Percentiles rank a stretch among this genome's conserved stretches.
Conservation (phyloP, 2,113 vertebrate species). For the Rhinolophus sinicus region DNA sequence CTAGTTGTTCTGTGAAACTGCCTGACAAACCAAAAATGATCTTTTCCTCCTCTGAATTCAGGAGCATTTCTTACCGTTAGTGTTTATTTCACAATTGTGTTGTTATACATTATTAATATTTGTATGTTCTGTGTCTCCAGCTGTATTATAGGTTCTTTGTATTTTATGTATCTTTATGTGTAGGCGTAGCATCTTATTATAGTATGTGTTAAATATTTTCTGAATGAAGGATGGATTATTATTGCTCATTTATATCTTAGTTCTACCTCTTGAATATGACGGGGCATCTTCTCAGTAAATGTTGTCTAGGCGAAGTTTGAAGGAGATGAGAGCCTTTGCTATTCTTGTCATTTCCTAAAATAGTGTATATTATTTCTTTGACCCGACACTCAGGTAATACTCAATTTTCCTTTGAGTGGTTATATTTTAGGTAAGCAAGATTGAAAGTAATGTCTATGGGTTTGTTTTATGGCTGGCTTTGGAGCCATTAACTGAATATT, state of each 20-base stretch:
- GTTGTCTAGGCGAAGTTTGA: background rate
- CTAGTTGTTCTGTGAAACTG: background rate
- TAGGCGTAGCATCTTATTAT: background rate
- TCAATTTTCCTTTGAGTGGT: background rate
- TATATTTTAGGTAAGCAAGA: background rate
- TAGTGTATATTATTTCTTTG: background rate
- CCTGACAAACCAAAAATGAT: background rate
- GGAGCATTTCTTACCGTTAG: background rate
- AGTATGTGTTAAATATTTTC: background rate
- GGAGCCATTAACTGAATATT: background rate
- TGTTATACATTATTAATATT: background rate
- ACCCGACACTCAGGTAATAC: background rate
- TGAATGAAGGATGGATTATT: background rate
- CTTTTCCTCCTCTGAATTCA: background rate
- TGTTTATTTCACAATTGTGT: background rate
- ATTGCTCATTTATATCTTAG: background rate
- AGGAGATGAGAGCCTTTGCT: background rate
- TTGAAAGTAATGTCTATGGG: background rate
- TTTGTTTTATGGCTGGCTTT: constrained; percentile 8
- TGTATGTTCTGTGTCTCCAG: background rate
- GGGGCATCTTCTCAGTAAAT: background rate
- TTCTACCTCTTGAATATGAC: background rate
- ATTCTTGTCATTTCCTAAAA: background rate
- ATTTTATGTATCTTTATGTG: background rate
- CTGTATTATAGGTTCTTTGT: background rate